phyloP scores from a whole-genome alignment of 2,888 invertebrate species.

The Coelinius sp. region DNA sequence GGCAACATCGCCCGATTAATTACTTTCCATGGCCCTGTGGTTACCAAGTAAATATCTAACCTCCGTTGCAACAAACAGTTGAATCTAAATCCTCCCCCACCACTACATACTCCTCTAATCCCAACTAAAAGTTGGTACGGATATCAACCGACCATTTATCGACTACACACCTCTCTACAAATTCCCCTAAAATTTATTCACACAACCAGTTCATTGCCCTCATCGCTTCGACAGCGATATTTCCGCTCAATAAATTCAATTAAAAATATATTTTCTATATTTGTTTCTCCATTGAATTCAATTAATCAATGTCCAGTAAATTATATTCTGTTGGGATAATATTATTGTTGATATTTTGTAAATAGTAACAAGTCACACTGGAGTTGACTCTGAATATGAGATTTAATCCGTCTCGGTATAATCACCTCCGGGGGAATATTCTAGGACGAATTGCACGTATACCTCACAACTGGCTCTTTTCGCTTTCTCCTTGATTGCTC shows the following conservation, averaged over 20 bases:
- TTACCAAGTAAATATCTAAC: constrained; percentile 30
- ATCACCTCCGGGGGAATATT: neutral
- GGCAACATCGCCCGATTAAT: constrained; percentile 51
- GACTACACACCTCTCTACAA: constrained; percentile 18
- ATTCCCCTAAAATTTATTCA: constrained; percentile 1
- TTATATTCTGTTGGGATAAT: no score
- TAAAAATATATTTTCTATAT: neutral
- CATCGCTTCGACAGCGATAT: neutral
- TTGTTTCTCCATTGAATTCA: neutral
- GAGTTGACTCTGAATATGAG: neutral
- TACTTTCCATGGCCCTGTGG: constrained; percentile 44
- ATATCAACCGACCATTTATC: constrained; percentile 16
- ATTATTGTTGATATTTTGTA: neutral
- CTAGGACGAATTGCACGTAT: neutral
- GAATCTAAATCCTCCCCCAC: neutral
- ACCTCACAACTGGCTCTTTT: neutral
- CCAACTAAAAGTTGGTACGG: constrained; percentile 12
- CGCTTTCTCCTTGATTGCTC: constrained; percentile 4
- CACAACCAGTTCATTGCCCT: neutral
- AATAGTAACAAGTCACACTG: neutral
- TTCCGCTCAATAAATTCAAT: neutral
- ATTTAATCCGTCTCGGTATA: neutral
- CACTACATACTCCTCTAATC: neutral
- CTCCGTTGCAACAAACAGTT: constrained; percentile 15
- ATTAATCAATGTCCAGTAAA: neutral